A percentile compares a stretch with the other conserved stretches of the same genome.
Evolutionary conservation across 2,113 vertebrate species (phyloP).

Genomic region (Varanus salvator): DNA sequence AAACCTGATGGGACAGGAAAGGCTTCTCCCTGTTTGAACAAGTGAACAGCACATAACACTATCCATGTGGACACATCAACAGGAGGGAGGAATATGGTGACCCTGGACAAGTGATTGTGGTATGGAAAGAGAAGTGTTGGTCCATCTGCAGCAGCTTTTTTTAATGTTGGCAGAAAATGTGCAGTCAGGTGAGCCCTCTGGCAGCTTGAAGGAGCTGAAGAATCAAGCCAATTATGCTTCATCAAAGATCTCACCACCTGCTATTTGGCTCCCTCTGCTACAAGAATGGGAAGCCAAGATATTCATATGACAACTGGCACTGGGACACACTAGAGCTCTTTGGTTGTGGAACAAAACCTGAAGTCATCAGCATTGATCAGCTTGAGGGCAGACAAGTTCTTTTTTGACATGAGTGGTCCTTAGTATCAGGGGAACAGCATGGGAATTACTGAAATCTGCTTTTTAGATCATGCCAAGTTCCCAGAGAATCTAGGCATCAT

Average conservation of each 20-base stretch:
- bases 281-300: neutral
- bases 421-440: neutral
- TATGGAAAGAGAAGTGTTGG: slow-evolving; percentile 4
- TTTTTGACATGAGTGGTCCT: neutral
- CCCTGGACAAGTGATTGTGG: fast-evolving
- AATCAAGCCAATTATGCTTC: neutral
- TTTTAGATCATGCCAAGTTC: neutral
- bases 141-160: neutral
- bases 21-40: neutral
- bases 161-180: slow-evolving; percentile 13
- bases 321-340: neutral
- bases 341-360: neutral
- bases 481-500: neutral
- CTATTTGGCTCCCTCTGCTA: neutral
- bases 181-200: neutral
- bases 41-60: neutral
- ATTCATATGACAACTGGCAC: neutral
- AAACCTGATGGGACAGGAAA: no score
- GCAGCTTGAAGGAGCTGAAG: neutral
- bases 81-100: neutral
- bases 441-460: neutral
- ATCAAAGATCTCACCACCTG: neutral
- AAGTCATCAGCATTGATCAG: neutral
- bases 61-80: neutral
- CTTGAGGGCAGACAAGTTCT: neutral